Percentiles rank a stretch among this genome's conserved stretches.
Evolutionary conservation across 92 coral and sea anemone genomes (phyloP).

Genomic region (Porites divaricata): DNA sequence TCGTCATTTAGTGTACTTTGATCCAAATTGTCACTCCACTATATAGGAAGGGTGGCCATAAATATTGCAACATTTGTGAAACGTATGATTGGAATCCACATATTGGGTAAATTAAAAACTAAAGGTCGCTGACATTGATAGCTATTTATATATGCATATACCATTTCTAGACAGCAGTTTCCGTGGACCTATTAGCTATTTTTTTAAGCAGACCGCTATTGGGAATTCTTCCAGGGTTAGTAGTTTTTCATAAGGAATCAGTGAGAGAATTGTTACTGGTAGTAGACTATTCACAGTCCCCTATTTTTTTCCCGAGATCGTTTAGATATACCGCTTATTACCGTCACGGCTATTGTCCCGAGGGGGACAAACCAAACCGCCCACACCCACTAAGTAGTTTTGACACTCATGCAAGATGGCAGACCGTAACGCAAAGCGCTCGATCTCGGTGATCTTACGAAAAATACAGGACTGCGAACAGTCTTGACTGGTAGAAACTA

Average conservation of each 20-base stretch:
- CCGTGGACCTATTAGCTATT: neutral
- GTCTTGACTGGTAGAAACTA: no score
- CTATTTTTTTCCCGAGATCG: no score
- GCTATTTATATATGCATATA: neutral
- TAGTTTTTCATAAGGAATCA: slow-evolving; percentile 8
- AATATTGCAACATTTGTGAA: neutral
- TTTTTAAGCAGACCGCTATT: neutral
- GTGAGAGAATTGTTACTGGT: neutral
- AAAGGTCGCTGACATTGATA: neutral
- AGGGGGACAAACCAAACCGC: no score
- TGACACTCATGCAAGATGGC: no score
- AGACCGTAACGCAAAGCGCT: no score
- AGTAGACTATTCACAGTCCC: no score
- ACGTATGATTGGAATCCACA: slow-evolving; percentile 21
- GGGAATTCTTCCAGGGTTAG: slow-evolving; percentile 36
- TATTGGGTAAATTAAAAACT: slow-evolving; percentile 19
- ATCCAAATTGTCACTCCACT: slow-evolving; percentile 3
- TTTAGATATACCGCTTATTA: no score
- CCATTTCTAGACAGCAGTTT: neutral
- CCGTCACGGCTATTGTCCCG: no score
- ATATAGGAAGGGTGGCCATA: no score
- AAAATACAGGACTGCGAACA: no score
- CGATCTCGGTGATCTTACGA: no score
- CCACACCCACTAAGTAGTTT: no score
- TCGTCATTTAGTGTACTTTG: neutral